These are phyloP conservation scores for Orius laevigatus DNA, from an alignment of 1,140 invertebrate species.

Conservation along the genomic window DNA sequence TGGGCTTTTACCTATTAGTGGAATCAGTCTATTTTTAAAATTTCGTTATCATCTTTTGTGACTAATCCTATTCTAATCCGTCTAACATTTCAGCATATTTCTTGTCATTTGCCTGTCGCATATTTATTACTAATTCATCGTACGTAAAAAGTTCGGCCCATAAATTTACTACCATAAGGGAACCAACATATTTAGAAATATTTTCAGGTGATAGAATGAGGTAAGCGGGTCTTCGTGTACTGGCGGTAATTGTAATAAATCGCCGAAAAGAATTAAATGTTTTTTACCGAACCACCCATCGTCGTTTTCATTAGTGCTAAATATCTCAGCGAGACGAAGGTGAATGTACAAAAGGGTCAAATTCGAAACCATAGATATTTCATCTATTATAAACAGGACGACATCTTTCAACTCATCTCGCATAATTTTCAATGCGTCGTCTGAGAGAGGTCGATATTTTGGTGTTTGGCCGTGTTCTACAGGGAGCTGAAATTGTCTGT, in stretches of 20 bases:
- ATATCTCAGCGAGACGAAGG: slow-evolving; percentile 17
- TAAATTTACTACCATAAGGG: slow-evolving; percentile 17
- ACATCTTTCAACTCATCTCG: slow-evolving; percentile 21
- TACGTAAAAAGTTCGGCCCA: slow-evolving; percentile 19
- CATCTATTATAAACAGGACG: slow-evolving; percentile 24
- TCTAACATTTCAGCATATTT: background rate
- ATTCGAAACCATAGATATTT: slow-evolving; percentile 27
- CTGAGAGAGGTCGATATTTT: slow-evolving; percentile 6
- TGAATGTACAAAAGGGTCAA: slow-evolving; percentile 19
- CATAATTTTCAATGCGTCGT: slow-evolving; percentile 20
- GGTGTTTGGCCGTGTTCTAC: slow-evolving; percentile 19
- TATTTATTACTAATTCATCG: slow-evolving; percentile 20
- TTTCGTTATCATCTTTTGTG: background rate
- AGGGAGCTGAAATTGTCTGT: slow-evolving; percentile 14
- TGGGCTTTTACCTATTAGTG: no score
- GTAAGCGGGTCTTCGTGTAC: slow-evolving; percentile 21
- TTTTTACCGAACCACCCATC: slow-evolving; percentile 18
- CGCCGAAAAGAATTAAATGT: slow-evolving; percentile 18
- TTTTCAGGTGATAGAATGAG: slow-evolving; percentile 16
- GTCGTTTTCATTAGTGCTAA: slow-evolving; percentile 11
- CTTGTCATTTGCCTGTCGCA: slow-evolving; percentile 17
- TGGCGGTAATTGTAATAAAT: slow-evolving; percentile 25
- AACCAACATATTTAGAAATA: slow-evolving; percentile 19
- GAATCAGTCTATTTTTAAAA: no score
- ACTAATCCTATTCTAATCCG: no score